Evolutionary conservation across 2,888 invertebrate species (phyloP), one percentile per base, ranked within the genome.

Genomic region (Cheilosia scutellata): DNA sequence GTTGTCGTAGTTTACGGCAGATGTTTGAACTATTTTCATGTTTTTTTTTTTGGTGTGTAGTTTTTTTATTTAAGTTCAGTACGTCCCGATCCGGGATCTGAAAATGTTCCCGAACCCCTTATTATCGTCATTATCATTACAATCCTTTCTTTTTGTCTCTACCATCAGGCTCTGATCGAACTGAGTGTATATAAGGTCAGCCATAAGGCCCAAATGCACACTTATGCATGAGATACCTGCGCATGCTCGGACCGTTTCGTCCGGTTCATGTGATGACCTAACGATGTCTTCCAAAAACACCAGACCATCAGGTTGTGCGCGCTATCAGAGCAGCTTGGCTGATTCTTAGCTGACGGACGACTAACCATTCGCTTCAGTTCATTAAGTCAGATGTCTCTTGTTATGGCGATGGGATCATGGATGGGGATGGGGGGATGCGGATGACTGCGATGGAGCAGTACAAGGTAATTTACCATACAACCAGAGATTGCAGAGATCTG

Each of bases 41-140:
- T 44, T 25, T 68, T 44, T 60, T n/a, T n/a, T n/a, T n/a, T n/a
- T n/a, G n/a, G n/a, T n/a, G n/a, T n/a, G n/a, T n/a, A n/a, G n/a
- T n/a, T n/a, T n/a, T 25, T 58, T 20, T 60, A 2, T 16, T 63
- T 13, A 0, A 20, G 44, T 33, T 57, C 65, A 63, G 75, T 72
- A 62, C 47, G 33, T 66, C 55, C 57, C 78, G 51, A 31, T 65
- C 49, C 66, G 65, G 74, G 58, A 57, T 71, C 66, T 63, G 29
- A 20, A 49, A 60, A 37, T 71, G 58, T 75, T 79, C 75, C 79
- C 79, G 79, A 75, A 80, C 84, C 80, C 37, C 84, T 76, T 71
- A 84, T 84, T 84, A 84, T 71, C 57, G 75, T 84, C 84, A 84
- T 84, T 84, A 84, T 76, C 84, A 76, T 84, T 84, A 80, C 84